Conservation (phyloP, 2,797 vertebrate species). For the Gallirallus australis region DNA sequence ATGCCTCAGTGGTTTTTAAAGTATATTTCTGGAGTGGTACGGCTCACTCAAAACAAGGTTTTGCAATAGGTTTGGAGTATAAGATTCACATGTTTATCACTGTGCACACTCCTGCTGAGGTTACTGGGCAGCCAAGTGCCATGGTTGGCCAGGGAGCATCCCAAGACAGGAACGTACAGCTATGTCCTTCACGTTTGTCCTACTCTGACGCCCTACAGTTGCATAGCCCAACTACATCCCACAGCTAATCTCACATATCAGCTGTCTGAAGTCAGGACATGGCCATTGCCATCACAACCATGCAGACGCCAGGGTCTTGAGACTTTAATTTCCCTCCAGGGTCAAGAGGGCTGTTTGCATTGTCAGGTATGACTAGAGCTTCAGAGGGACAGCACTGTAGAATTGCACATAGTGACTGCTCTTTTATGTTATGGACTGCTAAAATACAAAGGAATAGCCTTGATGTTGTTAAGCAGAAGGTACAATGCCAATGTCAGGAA, state of each 20-base stretch:
- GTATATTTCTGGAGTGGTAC: neutral
- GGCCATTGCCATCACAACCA: rapidly evolving
- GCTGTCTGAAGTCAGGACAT: neutral
- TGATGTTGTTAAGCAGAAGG: neutral
- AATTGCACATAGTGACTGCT: neutral
- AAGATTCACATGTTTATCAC: neutral
- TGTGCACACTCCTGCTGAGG: neutral
- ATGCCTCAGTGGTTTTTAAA: neutral
- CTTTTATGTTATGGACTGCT: neutral
- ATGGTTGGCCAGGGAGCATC: neutral
- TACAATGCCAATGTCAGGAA: neutral
- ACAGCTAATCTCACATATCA: neutral
- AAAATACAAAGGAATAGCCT: neutral
- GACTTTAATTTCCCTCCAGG: neutral
- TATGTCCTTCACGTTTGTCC: neutral
- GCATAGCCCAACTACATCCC: neutral
- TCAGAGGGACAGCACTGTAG: neutral
- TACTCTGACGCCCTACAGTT: rapidly evolving
- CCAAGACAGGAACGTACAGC: rapidly evolving
- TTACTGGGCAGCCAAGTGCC: neutral
- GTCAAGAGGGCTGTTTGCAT: neutral
- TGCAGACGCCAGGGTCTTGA: neutral
- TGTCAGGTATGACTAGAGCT: neutral
- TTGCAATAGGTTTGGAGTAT: neutral
- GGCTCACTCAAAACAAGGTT: neutral